Percentiles rank a stretch among this genome's conserved stretches.
phyloP scores from a whole-genome alignment of 1,140 invertebrate genomes.

The Drosophila rhopaloa region DNA sequence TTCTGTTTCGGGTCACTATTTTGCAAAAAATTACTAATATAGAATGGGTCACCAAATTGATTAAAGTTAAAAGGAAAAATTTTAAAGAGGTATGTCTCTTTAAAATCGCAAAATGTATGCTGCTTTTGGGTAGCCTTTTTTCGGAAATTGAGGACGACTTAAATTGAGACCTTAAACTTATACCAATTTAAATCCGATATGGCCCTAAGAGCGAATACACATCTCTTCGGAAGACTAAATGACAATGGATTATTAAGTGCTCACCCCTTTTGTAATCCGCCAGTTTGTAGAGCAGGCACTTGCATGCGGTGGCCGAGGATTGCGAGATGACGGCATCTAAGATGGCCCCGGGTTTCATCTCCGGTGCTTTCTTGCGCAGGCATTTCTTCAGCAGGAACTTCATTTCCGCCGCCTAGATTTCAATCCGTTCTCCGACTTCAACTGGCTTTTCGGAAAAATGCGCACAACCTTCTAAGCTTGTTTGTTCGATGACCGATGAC shows the following conservation, averaged over 20 bases:
- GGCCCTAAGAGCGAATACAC: no score
- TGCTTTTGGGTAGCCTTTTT: no score
- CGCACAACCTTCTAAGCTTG: slow-evolving; percentile 4
- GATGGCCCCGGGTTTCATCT: slow-evolving; percentile 86
- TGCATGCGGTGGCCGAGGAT: slow-evolving; percentile 92
- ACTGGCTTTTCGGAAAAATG: slow-evolving; percentile 12
- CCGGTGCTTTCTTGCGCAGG: slow-evolving; percentile 79
- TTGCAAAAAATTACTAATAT: no score
- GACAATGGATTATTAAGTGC: background rate
- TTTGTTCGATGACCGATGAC: slow-evolving; percentile 36
- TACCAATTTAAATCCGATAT: no score
- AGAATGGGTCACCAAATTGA: no score
- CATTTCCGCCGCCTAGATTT: slow-evolving; percentile 41
- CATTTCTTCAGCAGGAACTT: slow-evolving; percentile 82
- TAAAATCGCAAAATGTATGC: no score
- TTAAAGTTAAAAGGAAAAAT: no score
- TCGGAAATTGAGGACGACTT: no score
- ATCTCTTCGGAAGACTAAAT: no score
- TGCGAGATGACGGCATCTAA: slow-evolving; percentile 94
- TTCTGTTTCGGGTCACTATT: no score
- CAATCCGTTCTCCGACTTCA: background rate
- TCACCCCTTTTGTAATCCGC: slow-evolving; percentile 95
- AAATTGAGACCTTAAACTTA: no score
- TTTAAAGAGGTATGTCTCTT: no score
- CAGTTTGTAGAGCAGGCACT: slow-evolving; percentile 93